These are phyloP conservation scores for Cotesia vestalis DNA, from an alignment of 1,140 invertebrate species.

Conservation along the genomic window DNA sequence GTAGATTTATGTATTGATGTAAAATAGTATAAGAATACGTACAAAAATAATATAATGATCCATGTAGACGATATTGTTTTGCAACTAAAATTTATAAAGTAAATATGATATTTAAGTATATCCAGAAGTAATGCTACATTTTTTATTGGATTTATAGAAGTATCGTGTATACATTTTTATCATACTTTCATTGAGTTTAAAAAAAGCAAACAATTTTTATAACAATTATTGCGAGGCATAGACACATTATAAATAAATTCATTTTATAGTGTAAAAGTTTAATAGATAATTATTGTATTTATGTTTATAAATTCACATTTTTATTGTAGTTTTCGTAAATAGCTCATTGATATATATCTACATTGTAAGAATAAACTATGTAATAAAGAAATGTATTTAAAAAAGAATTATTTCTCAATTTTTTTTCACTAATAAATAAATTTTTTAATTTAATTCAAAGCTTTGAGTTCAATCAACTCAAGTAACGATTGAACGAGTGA, in stretches of 20 bases:
- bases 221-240: background rate
- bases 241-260: slow-evolving; percentile 1
- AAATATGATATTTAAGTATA: slow-evolving; percentile 5
- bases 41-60: background rate
- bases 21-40: slow-evolving; percentile 14
- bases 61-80: slow-evolving; percentile 21
- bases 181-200: slow-evolving; percentile 7
- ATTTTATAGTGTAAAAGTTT: background rate
- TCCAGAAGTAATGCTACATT: slow-evolving; percentile 1
- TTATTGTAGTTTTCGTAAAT: slow-evolving; percentile 23
- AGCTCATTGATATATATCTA: slow-evolving; percentile 16
- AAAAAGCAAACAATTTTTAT: slow-evolving; percentile 6
- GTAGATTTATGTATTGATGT: slow-evolving; percentile 24
- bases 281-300: background rate
- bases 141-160: slow-evolving; percentile 3
- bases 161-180: slow-evolving; percentile 1
- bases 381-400: slow-evolving; percentile 21
- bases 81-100: slow-evolving; percentile 19
- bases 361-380: slow-evolving; percentile 3
- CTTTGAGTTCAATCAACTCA: no score
- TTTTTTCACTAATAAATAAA: no score
- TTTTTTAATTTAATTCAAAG: no score
- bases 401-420: background rate
- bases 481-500: no score
- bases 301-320: background rate